A percentile compares a stretch with the other conserved stretches of the same genome.
phyloP scores from a whole-genome alignment of 1,140 invertebrate genomes.

The Drosophila littoralis region DNA sequence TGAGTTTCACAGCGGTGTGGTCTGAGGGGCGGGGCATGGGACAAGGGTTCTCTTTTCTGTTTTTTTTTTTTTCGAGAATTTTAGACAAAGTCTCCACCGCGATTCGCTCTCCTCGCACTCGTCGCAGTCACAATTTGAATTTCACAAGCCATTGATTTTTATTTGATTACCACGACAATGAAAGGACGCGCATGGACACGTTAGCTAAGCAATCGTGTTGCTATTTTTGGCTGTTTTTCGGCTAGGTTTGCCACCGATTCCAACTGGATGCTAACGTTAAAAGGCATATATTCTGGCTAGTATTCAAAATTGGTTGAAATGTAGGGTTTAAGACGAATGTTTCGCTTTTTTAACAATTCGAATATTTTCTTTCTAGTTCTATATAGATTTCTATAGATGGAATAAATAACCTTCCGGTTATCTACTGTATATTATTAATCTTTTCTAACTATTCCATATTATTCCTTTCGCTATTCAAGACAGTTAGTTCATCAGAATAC shows the following conservation, averaged over 20 bases:
- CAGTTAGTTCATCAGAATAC: too few relatives aligned
- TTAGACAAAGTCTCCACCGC: conserved; percentile 38
- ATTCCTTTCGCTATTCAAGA: too few relatives aligned
- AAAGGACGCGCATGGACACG: conserved; percentile 57
- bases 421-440: too few relatives aligned
- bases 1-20: conserved; percentile 16
- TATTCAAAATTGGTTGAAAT: too few relatives aligned
- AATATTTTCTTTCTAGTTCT: too few relatives aligned
- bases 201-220: conserved; percentile 14
- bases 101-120: conserved; percentile 7
- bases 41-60: background rate
- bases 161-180: conserved; percentile 82
- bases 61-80: conserved; percentile 1
- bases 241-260: background rate
- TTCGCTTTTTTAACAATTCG: too few relatives aligned
- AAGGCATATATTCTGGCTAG: background rate
- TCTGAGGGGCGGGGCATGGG: background rate
- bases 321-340: too few relatives aligned
- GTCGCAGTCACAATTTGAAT: conserved; percentile 78
- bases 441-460: too few relatives aligned
- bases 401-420: too few relatives aligned
- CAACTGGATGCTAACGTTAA: too few relatives aligned
- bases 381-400: too few relatives aligned
- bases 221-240: conserved; percentile 9
- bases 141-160: conserved; percentile 84